Evolutionary conservation across 2,113 vertebrate species (phyloP).

Genomic region (Ciconia boyciana): DNA sequence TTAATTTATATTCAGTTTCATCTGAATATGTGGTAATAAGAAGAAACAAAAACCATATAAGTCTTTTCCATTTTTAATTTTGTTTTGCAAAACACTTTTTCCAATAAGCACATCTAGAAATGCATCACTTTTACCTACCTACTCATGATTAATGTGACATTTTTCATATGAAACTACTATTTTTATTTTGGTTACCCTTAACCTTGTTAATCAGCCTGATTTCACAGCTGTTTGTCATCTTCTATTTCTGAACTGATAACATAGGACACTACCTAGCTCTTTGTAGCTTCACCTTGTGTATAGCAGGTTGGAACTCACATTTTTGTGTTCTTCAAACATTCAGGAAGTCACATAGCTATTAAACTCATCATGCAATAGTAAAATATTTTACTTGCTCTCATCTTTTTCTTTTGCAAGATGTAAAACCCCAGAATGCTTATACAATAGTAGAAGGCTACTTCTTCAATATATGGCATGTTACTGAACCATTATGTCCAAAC

Average conservation of each 20-base stretch:
- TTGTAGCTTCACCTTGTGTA: neutral
- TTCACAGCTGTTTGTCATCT: neutral
- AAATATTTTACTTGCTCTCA: neutral
- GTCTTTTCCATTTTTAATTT: neutral
- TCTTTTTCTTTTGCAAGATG: neutral
- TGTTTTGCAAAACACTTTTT: neutral
- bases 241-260: neutral
- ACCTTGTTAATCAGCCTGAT: neutral
- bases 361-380: neutral
- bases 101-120: neutral
- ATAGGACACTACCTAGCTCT: neutral
- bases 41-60: neutral
- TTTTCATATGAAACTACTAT: neutral
- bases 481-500: neutral
- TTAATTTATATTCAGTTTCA: neutral
- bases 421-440: neutral
- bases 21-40: neutral
- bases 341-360: neutral
- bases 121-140: neutral
- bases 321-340: neutral
- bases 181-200: neutral
- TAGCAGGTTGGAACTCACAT: neutral
- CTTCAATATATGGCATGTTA: neutral
- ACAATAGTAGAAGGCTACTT: neutral
- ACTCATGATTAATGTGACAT: neutral